These are phyloP conservation scores for Carettochelys insculpta DNA, from an alignment of 2,113 vertebrate genomes.

Conservation along the genomic window DNA sequence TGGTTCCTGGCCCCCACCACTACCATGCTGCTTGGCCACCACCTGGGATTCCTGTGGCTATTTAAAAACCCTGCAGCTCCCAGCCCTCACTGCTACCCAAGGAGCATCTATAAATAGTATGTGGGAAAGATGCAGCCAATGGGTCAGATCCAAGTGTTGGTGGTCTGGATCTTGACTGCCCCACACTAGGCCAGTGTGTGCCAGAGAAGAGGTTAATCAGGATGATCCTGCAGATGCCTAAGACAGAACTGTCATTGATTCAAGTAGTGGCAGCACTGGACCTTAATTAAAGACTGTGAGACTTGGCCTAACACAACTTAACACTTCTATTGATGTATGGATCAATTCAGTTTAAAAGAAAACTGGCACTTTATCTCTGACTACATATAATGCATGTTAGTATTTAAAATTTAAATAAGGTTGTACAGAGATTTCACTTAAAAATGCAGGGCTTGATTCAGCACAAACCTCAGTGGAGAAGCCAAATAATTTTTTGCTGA, in stretches of 20 bases:
- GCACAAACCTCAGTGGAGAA: background rate
- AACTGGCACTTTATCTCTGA: background rate
- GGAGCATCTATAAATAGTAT: too few relatives aligned
- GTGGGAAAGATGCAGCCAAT: too few relatives aligned
- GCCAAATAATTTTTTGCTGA: background rate
- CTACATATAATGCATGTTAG: background rate
- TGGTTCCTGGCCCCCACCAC: too few relatives aligned
- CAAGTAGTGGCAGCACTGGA: too few relatives aligned
- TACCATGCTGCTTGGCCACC: too few relatives aligned
- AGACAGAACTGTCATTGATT: background rate
- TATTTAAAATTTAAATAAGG: background rate
- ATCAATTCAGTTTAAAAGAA: background rate
- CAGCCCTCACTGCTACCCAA: too few relatives aligned
- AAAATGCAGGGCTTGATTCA: background rate
- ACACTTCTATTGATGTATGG: background rate
- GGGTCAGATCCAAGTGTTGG: too few relatives aligned
- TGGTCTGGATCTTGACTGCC: too few relatives aligned
- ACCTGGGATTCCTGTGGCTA: too few relatives aligned
- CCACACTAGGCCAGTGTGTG: background rate
- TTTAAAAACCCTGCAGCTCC: too few relatives aligned
- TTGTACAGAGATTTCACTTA: background rate
- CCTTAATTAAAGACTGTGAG: background rate
- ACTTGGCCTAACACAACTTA: background rate
- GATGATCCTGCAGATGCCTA: background rate
- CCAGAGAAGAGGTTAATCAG: background rate